Evolutionary conservation across 2,797 vertebrate genomes (phyloP), one percentile per base, ranked within the genome.

Genomic region (Sternotherus odoratus): DNA sequence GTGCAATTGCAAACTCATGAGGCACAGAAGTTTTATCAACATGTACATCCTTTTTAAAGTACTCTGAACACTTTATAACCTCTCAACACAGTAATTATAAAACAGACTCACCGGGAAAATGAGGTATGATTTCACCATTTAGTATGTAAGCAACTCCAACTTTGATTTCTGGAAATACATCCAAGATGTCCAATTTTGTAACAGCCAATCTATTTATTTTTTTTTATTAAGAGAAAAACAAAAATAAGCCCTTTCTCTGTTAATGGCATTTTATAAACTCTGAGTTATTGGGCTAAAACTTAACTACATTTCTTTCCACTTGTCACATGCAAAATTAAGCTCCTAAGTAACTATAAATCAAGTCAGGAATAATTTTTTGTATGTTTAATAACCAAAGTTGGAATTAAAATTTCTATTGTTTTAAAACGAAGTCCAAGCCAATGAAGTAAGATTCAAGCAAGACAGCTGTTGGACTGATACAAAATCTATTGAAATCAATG

Each of bases 101-200:
- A 88, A 79, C 6, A 77, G 39, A 43, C 95, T 94, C 98, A 99
- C 99, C 99, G 98, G 99, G 99, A 96, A 99, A 99, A 98, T 99
- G 98, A 98, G 99, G 99, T 98, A 99, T 99, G 89, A 95, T 97
- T 98, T 99, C 98, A 94, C 98, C 98, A 96, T 99, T 97, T 94
- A 99, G 98, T 97, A 98, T 99, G 98, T 99, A 99, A 3, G 98
- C 98, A 94, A 99, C 95, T 56, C 99, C 99, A 94, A 99, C 98
- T 98, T 99, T 99, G 95, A 99, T 99, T 98, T 99, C 99, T 5
- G 98, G 69, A 94, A 99, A 98, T 94, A 99, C 97, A 90, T 99
- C 99, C 95, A 99, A 98, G 97, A 99, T 99, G 97, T 99, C 99
- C 95, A 99, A 98, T 97, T 99, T 99, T 97, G 99, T 99, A 96